phyloP scores from a whole-genome alignment of 1,140 invertebrate species.

The Bombus difficillimus region DNA sequence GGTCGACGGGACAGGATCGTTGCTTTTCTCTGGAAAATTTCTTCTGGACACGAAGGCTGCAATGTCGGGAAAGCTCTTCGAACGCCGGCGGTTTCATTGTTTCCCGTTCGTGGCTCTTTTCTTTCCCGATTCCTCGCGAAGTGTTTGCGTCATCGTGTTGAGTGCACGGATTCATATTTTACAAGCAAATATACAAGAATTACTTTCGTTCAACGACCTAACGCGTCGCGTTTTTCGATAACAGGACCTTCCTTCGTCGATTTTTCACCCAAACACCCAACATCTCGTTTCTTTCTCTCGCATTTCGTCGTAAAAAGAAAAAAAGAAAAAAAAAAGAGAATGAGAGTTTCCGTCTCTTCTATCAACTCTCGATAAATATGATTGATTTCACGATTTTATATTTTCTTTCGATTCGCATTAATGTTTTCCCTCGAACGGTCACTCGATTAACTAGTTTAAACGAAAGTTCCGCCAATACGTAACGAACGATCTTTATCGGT shows the following conservation, averaged over 20 bases:
- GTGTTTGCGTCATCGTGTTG: conserved; percentile 38
- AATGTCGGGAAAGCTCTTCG: conserved; percentile 24
- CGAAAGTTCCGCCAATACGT: neutral
- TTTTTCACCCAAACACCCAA: neutral
- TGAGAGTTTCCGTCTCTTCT: neutral
- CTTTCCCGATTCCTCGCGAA: conserved; percentile 9
- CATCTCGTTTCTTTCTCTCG: neutral
- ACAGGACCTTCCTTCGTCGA: neutral
- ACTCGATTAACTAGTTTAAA: neutral
- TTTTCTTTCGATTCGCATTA: neutral
- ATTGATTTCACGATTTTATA: neutral
- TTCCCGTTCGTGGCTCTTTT: conserved; percentile 16
- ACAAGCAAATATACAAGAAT: conserved; percentile 41
- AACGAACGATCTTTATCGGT: neutral
- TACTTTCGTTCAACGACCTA: conserved; percentile 21
- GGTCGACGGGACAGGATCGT: conserved; percentile 48
- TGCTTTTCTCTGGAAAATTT: conserved; percentile 62
- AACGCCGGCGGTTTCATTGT: conserved; percentile 49
- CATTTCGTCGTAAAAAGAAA: no score
- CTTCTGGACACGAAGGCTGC: conserved; percentile 59
- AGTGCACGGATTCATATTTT: conserved; percentile 50
- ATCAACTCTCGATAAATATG: neutral
- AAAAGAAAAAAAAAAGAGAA: no score
- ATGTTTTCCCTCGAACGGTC: neutral
- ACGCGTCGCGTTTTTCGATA: neutral